Evolutionary conservation across 2,113 vertebrate genomes (phyloP).

Genomic region (Megaceryle torquata): DNA sequence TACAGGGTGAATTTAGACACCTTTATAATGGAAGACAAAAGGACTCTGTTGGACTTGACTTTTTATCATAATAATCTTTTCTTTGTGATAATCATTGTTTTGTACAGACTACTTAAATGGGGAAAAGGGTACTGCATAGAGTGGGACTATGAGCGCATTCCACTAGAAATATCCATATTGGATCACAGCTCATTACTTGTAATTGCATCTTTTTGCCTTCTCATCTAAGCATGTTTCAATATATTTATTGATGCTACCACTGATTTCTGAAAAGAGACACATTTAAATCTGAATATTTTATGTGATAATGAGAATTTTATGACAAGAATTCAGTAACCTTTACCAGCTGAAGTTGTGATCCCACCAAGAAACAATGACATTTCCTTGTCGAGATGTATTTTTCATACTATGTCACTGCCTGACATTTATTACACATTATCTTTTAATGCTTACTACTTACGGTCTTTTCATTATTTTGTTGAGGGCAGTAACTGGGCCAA

Average conservation of each 20-base stretch:
- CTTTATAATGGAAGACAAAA: neutral
- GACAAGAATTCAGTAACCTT: neutral
- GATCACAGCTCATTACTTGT: neutral
- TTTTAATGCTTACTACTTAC: neutral
- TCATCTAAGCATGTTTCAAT: neutral
- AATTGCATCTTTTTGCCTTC: neutral
- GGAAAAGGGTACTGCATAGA: neutral
- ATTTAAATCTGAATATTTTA: neutral
- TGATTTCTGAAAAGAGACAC: neutral
- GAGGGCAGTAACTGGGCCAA: neutral
- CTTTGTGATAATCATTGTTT: neutral
- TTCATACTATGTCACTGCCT: neutral
- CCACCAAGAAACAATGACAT: neutral
- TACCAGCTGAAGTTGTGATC: neutral
- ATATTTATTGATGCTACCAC: neutral
- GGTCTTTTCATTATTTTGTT: neutral
- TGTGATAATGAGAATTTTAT: neutral
- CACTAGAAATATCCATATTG: neutral
- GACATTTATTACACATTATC: neutral
- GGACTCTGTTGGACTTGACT: neutral
- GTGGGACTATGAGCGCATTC: fast-evolving
- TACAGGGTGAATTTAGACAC: neutral
- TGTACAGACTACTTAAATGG: neutral
- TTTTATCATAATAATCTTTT: neutral
- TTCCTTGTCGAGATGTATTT: neutral